phyloP scores from a whole-genome alignment of 2,888 invertebrate species.

The Agonopterix alstromeriana region DNA sequence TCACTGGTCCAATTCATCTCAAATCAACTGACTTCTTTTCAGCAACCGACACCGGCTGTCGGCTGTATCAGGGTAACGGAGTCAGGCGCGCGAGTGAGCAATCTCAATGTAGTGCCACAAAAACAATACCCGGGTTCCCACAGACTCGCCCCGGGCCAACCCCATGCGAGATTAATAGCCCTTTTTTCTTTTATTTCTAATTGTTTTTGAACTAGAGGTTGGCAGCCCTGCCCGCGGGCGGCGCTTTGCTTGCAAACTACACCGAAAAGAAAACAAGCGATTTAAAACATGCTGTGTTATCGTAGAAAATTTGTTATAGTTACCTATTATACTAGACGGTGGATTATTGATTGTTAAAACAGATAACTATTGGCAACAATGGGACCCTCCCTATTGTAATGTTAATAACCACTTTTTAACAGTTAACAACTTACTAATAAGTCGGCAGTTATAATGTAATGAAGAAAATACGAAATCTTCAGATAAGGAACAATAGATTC shows the following conservation, averaged over 20 bases:
- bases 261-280: constrained; percentile 34
- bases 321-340: constrained; percentile 1
- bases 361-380: constrained; percentile 2
- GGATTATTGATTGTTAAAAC: constrained; percentile 12
- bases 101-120: constrained; percentile 35
- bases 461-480: too few species aligned
- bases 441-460: too few species aligned
- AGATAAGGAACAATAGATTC: constrained; percentile 22
- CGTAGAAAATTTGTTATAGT: constrained; percentile 10
- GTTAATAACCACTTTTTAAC: not conserved
- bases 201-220: constrained; percentile 62
- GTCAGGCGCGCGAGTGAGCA: constrained; percentile 35
- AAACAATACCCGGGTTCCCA: constrained; percentile 59
- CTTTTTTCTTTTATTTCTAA: constrained; percentile 49
- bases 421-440: constrained; percentile 5
- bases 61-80: not conserved
- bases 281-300: constrained; percentile 10
- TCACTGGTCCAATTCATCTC: not conserved
- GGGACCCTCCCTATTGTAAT: constrained; percentile 2
- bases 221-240: constrained; percentile 56
- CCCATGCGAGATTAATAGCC: constrained; percentile 24
- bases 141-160: constrained; percentile 52
- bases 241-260: constrained; percentile 29
- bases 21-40: constrained; percentile 2
- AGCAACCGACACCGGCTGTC: not conserved